phyloP scores from a whole-genome alignment of 2,113 vertebrate species.

The Lathamus discolor region DNA sequence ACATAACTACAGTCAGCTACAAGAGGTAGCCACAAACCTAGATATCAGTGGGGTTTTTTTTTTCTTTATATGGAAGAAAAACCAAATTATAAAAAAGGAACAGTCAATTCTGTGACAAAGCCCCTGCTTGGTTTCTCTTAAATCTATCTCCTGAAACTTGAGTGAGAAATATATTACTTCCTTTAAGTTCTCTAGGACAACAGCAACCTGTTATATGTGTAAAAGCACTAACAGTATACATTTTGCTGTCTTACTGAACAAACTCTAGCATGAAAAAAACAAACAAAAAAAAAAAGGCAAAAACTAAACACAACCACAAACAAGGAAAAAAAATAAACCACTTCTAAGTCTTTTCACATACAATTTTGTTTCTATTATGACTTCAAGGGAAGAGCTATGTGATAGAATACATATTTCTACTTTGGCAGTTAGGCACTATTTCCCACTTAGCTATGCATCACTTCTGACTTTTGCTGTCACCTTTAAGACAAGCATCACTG shows the following conservation, averaged over 20 bases:
- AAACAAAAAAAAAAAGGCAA: background rate
- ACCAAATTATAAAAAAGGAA: background rate
- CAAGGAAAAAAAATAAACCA: background rate
- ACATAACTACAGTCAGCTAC: background rate
- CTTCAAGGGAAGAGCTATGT: background rate
- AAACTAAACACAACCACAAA: background rate
- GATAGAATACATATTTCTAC: background rate
- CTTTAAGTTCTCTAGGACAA: background rate
- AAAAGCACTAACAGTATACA: background rate
- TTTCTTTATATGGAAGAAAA: background rate
- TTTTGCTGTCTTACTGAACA: background rate
- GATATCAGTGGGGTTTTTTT: rapidly evolving
- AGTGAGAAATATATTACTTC: background rate
- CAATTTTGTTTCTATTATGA: background rate
- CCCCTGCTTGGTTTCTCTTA: background rate
- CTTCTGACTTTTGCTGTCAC: background rate
- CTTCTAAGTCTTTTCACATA: background rate
- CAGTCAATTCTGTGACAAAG: background rate
- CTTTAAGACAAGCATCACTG: background rate
- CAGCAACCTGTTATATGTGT: background rate
- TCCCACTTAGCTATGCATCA: background rate
- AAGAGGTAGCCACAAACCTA: background rate
- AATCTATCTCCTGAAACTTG: background rate
- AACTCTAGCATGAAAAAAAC: background rate
- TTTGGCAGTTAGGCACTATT: background rate